A percentile compares a stretch with the other conserved stretches of the same genome.
phyloP scores from a whole-genome alignment of 1,140 invertebrate genomes.

The Magallana angulata region DNA sequence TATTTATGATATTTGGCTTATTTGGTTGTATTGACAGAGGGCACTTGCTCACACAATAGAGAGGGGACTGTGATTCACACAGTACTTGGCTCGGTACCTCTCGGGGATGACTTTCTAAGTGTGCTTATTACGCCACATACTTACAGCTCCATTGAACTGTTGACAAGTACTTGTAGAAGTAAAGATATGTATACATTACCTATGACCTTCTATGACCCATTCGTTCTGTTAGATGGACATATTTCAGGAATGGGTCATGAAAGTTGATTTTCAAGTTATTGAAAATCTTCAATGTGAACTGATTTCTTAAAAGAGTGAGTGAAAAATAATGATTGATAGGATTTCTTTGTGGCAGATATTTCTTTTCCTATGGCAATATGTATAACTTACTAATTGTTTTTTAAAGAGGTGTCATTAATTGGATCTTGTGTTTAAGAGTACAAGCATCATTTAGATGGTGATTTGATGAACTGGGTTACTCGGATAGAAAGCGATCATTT shows the following conservation, averaged over 20 bases:
- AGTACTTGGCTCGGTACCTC: conserved; percentile 12
- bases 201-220: background rate
- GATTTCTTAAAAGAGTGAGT: background rate
- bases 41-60: conserved; percentile 25
- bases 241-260: too few species aligned
- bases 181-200: conserved; percentile 24
- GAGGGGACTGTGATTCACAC: background rate
- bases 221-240: background rate
- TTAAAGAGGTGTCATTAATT: background rate
- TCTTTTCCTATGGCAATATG: background rate
- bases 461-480: background rate
- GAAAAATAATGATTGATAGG: background rate
- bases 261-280: too few species aligned
- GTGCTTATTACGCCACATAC: conserved; percentile 16
- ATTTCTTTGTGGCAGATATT: background rate
- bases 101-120: conserved; percentile 7
- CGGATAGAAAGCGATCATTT: background rate
- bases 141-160: background rate
- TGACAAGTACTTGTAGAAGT: conserved; percentile 15
- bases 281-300: background rate
- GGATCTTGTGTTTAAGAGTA: background rate
- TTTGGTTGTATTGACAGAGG: background rate
- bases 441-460: background rate
- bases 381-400: background rate
- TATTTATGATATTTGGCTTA: conserved; percentile 1